These are phyloP conservation scores for Stramonita haemastoma DNA, from an alignment of 2,888 invertebrate species.

Conservation along the genomic window DNA sequence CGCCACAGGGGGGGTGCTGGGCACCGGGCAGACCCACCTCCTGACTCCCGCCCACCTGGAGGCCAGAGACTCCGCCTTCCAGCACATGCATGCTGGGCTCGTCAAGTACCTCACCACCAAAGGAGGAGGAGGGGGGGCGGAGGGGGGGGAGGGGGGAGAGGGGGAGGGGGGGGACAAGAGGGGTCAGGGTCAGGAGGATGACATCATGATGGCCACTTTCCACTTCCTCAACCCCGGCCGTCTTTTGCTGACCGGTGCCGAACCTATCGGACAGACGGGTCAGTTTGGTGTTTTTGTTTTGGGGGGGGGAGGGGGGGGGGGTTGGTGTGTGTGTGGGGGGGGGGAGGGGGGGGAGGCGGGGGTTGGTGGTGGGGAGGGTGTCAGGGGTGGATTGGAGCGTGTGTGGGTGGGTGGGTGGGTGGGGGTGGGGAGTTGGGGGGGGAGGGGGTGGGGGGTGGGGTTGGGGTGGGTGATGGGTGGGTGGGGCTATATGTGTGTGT, in stretches of 20 bases:
- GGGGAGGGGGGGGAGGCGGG: too few relatives aligned
- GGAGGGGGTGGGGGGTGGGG: too few relatives aligned
- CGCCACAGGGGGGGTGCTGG: constrained; percentile 70
- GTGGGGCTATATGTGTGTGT: too few relatives aligned
- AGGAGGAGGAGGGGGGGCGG: too few relatives aligned
- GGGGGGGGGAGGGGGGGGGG: too few relatives aligned
- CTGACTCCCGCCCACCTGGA: constrained; percentile 68
- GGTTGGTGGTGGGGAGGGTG: too few relatives aligned
- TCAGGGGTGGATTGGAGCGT: too few relatives aligned
- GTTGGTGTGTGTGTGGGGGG: too few relatives aligned
- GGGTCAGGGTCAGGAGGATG: not conserved
- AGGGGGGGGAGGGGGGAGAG: not conserved
- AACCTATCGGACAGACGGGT: constrained; percentile 48
- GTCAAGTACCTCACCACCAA: constrained; percentile 59
- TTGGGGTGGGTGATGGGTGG: too few relatives aligned
- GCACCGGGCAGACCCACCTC: constrained; percentile 67
- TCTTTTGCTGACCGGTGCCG: constrained; percentile 63
- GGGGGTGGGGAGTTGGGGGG: too few relatives aligned
- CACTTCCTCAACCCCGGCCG: constrained; percentile 70
- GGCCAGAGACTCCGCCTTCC: constrained; percentile 65
- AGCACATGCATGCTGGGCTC: constrained; percentile 66
- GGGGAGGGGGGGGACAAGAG: constrained; percentile 24
- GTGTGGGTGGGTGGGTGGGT: too few relatives aligned
- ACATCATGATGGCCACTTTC: constrained; percentile 66
- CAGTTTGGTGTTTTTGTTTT: not conserved